Conservation (phyloP, 2,113 vertebrate species). For the Spea multiplicata region DNA sequence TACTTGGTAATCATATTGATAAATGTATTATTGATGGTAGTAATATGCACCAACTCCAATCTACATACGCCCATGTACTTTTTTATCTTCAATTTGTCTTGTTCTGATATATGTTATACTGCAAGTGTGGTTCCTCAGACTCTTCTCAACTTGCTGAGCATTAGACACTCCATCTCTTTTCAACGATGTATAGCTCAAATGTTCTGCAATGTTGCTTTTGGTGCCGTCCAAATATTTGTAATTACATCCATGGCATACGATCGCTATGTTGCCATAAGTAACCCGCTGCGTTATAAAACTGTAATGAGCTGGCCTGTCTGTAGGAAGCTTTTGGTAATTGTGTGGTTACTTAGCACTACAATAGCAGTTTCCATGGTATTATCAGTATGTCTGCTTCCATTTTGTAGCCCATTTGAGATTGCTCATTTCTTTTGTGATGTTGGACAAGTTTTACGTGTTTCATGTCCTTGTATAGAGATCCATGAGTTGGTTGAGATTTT, state of each 20-base stretch:
- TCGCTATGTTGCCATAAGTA: conserved; percentile 51
- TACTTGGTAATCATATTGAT: conserved; percentile 42
- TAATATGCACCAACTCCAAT: conserved; percentile 45
- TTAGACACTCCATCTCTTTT: conserved; percentile 39
- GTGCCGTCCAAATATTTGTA: conserved; percentile 51
- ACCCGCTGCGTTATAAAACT: conserved; percentile 51
- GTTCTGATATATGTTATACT: conserved; percentile 53
- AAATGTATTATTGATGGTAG: conserved; percentile 48
- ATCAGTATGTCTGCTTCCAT: conserved; percentile 55
- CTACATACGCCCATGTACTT: conserved; percentile 59
- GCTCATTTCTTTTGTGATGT: conserved; percentile 57
- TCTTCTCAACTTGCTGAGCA: conserved; percentile 33
- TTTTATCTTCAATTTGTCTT: conserved; percentile 51
- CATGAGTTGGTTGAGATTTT: not conserved
- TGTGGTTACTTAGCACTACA: conserved; percentile 41
- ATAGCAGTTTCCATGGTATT: conserved; percentile 45
- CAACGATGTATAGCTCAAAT: conserved; percentile 54
- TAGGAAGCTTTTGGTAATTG: conserved; percentile 33
- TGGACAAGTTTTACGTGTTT: conserved; percentile 45
- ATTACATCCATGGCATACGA: conserved; percentile 56
- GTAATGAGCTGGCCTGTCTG: conserved; percentile 47
- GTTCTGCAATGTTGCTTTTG: conserved; percentile 51
- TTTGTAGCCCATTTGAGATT: conserved; percentile 46
- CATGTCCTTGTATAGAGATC: not conserved
- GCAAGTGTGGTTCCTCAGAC: conserved; percentile 55